Evolutionary conservation across 2,888 invertebrate species (phyloP).

Genomic region (Selenia dentaria): DNA sequence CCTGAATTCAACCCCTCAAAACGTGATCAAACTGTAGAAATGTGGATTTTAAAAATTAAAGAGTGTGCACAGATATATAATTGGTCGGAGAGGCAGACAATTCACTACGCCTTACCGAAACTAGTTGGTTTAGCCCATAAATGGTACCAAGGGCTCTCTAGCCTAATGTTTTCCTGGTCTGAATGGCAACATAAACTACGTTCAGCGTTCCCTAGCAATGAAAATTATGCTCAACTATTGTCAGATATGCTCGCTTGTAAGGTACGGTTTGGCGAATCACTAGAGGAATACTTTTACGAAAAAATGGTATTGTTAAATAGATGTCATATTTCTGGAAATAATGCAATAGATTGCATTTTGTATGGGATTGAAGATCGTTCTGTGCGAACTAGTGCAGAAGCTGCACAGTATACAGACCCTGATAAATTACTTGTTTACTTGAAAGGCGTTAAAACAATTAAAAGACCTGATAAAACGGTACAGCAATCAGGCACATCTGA

Average conservation of each 20-base stretch:
- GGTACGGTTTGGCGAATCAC: background rate
- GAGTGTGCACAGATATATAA: too few species aligned
- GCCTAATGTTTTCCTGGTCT: background rate
- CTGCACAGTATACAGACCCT: background rate
- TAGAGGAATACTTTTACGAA: too few species aligned
- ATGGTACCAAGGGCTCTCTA: background rate
- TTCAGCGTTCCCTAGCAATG: background rate
- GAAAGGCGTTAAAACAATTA: background rate
- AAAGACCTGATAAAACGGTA: too few species aligned
- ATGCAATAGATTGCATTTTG: background rate
- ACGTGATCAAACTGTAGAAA: too few species aligned
- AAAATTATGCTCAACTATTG: background rate
- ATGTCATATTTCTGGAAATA: background rate
- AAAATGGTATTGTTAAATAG: background rate
- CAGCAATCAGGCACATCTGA: too few species aligned
- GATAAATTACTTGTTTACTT: background rate
- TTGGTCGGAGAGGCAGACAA: too few species aligned
- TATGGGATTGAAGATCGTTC: background rate
- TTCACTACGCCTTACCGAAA: too few species aligned
- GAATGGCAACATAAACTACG: background rate
- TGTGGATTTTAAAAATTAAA: too few species aligned
- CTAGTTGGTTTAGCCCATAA: too few species aligned
- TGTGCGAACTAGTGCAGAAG: background rate
- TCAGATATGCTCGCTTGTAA: background rate
- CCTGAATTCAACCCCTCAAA: too few species aligned